A percentile compares a stretch with the other conserved stretches of the same genome.
These are phyloP conservation scores for Didymodactylos carnosus DNA, from an alignment of 2,888 invertebrate genomes.

Conservation along the genomic window DNA sequence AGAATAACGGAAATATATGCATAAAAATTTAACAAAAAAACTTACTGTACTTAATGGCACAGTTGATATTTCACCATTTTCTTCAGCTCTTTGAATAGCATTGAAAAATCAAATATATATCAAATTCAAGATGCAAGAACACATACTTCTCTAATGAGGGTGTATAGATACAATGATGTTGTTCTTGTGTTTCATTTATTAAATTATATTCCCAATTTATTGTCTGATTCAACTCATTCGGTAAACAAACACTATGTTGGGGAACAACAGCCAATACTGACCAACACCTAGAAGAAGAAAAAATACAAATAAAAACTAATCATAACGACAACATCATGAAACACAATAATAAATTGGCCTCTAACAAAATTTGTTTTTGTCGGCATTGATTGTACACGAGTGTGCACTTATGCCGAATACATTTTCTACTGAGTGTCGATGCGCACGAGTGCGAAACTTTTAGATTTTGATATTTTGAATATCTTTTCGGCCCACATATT, in stretches of 20 bases:
- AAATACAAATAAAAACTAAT: no score
- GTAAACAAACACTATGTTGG: constrained; percentile 18
- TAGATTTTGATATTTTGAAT: no score
- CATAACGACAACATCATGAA: no score
- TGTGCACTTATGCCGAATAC: no score
- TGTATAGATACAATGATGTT: constrained; percentile 19
- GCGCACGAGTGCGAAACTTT: no score
- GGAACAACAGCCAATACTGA: constrained; percentile 31
- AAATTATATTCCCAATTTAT: neutral
- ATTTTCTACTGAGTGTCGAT: no score
- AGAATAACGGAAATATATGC: neutral
- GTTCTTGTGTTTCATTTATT: neutral
- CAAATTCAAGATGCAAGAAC: neutral
- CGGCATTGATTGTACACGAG: no score
- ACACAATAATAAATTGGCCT: no score
- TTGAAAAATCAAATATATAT: neutral
- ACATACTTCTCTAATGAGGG: constrained; percentile 24
- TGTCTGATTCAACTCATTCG: neutral
- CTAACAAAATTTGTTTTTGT: no score
- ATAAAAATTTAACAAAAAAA: no score
- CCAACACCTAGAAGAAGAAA: constrained; percentile 25
- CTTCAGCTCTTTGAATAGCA: constrained; percentile 23
- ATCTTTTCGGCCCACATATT: no score
- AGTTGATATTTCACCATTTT: constrained; percentile 29
- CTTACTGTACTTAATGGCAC: constrained; percentile 26